Conservation (phyloP, 2,113 vertebrate genomes). For the Regulus satrapa region DNA sequence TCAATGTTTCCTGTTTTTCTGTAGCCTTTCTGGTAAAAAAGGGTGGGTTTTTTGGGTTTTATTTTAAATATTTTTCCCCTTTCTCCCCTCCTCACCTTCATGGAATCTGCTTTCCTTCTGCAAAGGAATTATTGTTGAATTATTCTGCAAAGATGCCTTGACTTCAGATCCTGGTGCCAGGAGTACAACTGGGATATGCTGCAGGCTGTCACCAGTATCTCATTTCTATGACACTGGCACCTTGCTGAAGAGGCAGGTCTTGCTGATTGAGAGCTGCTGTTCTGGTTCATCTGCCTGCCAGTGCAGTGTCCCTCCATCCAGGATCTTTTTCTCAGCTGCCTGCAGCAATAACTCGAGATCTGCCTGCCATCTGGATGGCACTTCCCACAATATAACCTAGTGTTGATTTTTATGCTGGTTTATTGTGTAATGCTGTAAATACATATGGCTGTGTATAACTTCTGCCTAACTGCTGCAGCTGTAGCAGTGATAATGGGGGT, state of each 20-base stretch:
- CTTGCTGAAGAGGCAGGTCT: background rate
- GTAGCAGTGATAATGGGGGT: background rate
- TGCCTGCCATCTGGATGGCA: background rate
- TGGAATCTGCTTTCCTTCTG: background rate
- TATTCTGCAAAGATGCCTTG: background rate
- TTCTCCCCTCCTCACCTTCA: accelerated
- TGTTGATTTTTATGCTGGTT: background rate
- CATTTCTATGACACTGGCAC: background rate
- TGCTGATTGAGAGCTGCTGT: background rate
- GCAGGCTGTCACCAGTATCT: background rate
- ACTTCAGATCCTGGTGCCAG: background rate
- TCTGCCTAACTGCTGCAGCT: background rate
- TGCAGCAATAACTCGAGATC: background rate
- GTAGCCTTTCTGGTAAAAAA: background rate
- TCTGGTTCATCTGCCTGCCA: background rate
- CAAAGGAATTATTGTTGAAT: too few relatives aligned
- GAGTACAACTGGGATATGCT: background rate
- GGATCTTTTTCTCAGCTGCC: background rate
- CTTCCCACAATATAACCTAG: background rate
- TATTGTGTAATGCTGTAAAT: background rate
- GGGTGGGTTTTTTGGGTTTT: background rate
- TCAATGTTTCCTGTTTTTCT: background rate
- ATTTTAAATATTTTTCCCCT: background rate
- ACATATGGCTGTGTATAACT: background rate
- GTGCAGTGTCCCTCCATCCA: background rate